Conservation (phyloP, 1,140 invertebrate species). For the Lasioglossum baleicum region DNA sequence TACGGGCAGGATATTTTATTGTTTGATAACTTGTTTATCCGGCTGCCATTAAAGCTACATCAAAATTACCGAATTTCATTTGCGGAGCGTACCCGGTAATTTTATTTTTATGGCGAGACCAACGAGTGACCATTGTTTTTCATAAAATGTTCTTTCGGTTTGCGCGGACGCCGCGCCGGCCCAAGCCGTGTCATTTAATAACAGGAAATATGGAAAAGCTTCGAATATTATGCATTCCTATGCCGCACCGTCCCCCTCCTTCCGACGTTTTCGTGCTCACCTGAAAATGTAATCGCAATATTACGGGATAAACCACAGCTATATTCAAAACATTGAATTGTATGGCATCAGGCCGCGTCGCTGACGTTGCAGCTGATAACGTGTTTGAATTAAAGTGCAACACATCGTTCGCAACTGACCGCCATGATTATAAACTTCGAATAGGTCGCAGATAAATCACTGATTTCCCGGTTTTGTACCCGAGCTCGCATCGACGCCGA, state of each 20-base stretch:
- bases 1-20: neutral
- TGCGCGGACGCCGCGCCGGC: no score
- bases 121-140: no score
- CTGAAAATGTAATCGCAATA: neutral
- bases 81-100: no score
- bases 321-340: constrained; percentile 18
- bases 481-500: neutral
- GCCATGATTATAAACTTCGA: constrained; percentile 30
- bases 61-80: no score
- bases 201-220: neutral
- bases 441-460: constrained; percentile 34
- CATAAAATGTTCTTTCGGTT: no score
- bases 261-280: neutral
- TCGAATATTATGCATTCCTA: no score
- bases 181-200: no score
- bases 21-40: neutral
- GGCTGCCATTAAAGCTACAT: neutral
- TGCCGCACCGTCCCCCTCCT: no score
- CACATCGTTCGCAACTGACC: neutral
- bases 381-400: constrained; percentile 37
- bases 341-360: neutral
- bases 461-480: neutral
- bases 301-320: neutral
- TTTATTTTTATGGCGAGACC: no score
- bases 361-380: constrained; percentile 45